phyloP scores from a whole-genome alignment of 2,113 vertebrate genomes.

The Rhea americana region DNA sequence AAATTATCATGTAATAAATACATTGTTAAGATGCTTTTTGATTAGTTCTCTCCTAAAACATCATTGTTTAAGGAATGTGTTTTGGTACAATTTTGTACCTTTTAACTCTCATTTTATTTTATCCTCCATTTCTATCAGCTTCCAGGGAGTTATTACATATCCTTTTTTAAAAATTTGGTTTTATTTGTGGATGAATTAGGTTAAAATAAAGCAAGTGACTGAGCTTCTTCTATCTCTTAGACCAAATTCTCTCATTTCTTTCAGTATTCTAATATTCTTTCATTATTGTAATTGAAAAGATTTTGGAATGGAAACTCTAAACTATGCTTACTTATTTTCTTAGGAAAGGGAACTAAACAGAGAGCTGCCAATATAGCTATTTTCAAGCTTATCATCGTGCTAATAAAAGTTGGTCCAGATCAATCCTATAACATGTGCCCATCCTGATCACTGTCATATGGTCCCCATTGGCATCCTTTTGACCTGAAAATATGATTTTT shows the following conservation, averaged over 20 bases:
- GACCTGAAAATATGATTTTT: neutral
- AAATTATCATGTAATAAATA: constrained; percentile 9
- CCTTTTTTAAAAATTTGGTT: neutral
- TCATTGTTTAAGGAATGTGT: neutral
- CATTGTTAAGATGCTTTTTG: neutral
- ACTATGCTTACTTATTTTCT: neutral
- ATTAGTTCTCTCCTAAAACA: neutral
- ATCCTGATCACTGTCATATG: neutral
- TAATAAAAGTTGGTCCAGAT: neutral
- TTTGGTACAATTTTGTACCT: neutral
- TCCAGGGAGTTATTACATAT: neutral
- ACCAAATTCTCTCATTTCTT: neutral
- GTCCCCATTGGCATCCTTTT: neutral
- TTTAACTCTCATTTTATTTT: neutral
- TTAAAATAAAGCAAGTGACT: neutral
- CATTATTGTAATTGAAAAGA: neutral
- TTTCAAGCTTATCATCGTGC: neutral
- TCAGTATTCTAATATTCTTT: neutral
- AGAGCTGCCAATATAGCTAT: neutral
- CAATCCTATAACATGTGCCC: neutral
- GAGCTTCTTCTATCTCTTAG: neutral
- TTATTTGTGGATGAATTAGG: neutral
- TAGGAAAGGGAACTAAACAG: neutral
- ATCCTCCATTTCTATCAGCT: neutral
- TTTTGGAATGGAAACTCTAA: neutral